Evolutionary conservation across 2,888 invertebrate species (phyloP), one percentile per base, ranked within the genome.

Genomic region (Campopleginae sp.): DNA sequence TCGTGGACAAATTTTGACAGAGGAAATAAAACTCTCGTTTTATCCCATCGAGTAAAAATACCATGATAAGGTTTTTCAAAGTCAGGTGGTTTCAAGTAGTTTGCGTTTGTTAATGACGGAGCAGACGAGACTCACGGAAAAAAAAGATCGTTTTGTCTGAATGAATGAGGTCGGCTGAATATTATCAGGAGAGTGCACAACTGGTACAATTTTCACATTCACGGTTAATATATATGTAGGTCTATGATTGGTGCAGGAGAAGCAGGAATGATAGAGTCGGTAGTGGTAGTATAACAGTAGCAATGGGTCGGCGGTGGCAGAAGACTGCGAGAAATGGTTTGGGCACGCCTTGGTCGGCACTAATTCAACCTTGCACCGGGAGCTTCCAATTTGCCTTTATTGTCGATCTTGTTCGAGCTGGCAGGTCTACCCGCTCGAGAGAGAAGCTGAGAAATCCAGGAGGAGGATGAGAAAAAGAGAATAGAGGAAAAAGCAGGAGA

Each of bases 341-440:
- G 84, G 80, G 61, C 77, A 84, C 75, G 83, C 80, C 54, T 78
- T 72, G 71, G 78, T 77, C 78, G 77, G 81, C 74, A 82, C 85
- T 82, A 85, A 86, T 86, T 85, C 85, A 80, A 85, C 82, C 78
- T 79, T 85, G 81, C 85, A 80, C 72, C 74, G 80, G 80, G 77
- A 85, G 86, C 81, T 85, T 82, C 86, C 86, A 86, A 86, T 86
- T 86, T 86, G 85, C 86, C 78, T 86, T 86, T 86, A 86, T 82
- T 85, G 80, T 85, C 86, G 86, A 85, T 82, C 80, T 81, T 71
- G 80, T 82, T 77, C 79, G 63, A 75, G 79, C 70, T 65, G 79
- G 81, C 31, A 79, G 58, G 68, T 58, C 44, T 80, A 77, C 46
- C 54, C 48, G 51, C 10, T 31, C 65, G 27, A 19, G 44, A 42